Evolutionary conservation across 2,113 vertebrate species (phyloP), one percentile per base, ranked within the genome.

Genomic region (Eulemur macaco): DNA sequence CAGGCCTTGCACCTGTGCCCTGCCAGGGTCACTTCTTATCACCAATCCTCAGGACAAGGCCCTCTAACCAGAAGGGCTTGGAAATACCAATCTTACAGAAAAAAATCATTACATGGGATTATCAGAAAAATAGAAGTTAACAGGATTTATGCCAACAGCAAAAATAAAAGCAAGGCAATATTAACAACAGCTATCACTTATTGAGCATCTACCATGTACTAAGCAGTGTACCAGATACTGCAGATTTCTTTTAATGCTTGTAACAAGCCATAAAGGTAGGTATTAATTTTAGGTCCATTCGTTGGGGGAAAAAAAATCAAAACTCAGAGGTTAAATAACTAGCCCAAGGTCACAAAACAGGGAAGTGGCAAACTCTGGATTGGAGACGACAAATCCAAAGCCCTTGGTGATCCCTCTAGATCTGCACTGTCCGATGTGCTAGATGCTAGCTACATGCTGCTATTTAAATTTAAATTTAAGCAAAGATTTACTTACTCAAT

Each of bases 81-180:
- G 50, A 93, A 95, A 74, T 82, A 86, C 34, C 39, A 81, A 31
- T 76, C 39, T 81, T 74, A 82, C 50, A 93, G 74, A 69, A 90
- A 54, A 74, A 74, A 86, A 76, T 37, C 56, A 37, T 88, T 42
- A 50, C 5, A 47, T 29, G 64, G 17, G 63, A 80, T 80, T 96
- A 76, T 45, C 42, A 58, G 23, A 14, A 76, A 92, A 90, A 86
- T 27, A 31, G 14, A 89, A n/a, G 50, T 66, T 74, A 39, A 74
- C 18, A 64, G 56, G 34, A 92, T 85, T 92, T 73, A 80, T 45
- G 29, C 56, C 47, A 80, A 71, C 92, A 64, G 54, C 20, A 47
- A 45, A 95, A 84, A 71, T 56, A 78, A 85, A 85, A 71, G 18
- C 68, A 83, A 83, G 3, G 76, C 23, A 88, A 42, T 80, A 95